Conservation (phyloP, 2,113 vertebrate species). For the Lophotis ruficrista region DNA sequence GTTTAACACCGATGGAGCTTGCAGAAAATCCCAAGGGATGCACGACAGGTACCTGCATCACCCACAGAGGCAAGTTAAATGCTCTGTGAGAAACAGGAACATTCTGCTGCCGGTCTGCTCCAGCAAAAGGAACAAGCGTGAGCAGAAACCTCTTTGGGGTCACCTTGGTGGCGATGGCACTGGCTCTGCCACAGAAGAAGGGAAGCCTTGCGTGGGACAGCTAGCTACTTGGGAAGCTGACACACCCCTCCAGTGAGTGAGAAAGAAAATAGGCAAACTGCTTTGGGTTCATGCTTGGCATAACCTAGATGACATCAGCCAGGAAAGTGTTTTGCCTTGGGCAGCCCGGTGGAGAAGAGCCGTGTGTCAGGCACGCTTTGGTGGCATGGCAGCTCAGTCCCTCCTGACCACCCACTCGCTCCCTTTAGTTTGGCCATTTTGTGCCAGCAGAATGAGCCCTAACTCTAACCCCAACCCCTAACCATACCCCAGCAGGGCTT, state of each 20-base stretch:
- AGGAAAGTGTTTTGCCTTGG: background rate
- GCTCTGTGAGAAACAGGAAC: background rate
- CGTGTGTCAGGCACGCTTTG: background rate
- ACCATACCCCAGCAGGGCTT: background rate
- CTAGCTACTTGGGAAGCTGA: rapidly evolving
- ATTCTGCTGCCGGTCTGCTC: background rate
- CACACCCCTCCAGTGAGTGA: rapidly evolving
- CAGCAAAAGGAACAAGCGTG: rapidly evolving
- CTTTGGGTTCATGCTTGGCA: background rate
- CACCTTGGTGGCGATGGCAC: rapidly evolving
- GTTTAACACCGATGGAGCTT: background rate
- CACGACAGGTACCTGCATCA: rapidly evolving
- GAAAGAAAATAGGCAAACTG: background rate
- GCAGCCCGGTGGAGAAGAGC: rapidly evolving
- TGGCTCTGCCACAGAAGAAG: background rate
- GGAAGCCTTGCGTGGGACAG: background rate
- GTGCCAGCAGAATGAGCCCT: background rate
- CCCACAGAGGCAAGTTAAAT: rapidly evolving
- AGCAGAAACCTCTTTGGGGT: background rate
- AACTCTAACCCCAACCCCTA: no score
- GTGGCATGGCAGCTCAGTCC: rapidly evolving
- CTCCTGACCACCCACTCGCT: rapidly evolving
- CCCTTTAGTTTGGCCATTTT: background rate
- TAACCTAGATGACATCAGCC: background rate
- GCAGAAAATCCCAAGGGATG: background rate